These are phyloP conservation scores for Pollenia amentaria DNA, from an alignment of 2,888 invertebrate genomes.

Conservation along the genomic window DNA sequence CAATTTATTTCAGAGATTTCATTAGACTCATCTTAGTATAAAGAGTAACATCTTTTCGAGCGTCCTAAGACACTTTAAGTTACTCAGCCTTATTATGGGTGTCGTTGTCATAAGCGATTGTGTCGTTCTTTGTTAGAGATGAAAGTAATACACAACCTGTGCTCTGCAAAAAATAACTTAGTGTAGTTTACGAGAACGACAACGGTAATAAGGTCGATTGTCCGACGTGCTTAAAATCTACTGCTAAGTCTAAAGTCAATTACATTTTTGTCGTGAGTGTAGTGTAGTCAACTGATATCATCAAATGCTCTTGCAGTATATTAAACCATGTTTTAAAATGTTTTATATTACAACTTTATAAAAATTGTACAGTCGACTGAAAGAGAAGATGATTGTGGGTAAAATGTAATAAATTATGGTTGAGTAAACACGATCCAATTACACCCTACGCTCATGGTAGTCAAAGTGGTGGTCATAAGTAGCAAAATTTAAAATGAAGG, in stretches of 20 bases:
- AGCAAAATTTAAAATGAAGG: too few species aligned
- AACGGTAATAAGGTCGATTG: too few species aligned
- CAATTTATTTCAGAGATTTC: too few species aligned
- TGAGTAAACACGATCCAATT: constrained; percentile 14
- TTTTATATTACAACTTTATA: constrained; percentile 33
- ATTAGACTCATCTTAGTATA: too few species aligned
- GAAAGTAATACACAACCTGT: too few species aligned
- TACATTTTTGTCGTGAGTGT: constrained; percentile 15
- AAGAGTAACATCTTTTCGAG: too few species aligned
- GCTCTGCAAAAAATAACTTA: too few species aligned
- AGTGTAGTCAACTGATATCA: background rate
- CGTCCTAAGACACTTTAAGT: too few species aligned
- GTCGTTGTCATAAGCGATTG: too few species aligned
- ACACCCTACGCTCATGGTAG: background rate
- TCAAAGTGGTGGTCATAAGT: background rate
- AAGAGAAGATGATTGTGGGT: constrained; percentile 47
- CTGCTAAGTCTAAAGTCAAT: background rate
- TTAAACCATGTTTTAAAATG: constrained; percentile 39
- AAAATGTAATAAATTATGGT: constrained; percentile 49
- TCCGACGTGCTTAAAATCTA: background rate
- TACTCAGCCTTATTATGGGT: too few species aligned
- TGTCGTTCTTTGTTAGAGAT: too few species aligned
- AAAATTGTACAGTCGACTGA: constrained; percentile 38
- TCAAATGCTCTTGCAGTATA: constrained; percentile 31
- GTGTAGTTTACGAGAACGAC: too few species aligned